Conservation (phyloP, 2,113 vertebrate species). For the Lepus timidus region DNA sequence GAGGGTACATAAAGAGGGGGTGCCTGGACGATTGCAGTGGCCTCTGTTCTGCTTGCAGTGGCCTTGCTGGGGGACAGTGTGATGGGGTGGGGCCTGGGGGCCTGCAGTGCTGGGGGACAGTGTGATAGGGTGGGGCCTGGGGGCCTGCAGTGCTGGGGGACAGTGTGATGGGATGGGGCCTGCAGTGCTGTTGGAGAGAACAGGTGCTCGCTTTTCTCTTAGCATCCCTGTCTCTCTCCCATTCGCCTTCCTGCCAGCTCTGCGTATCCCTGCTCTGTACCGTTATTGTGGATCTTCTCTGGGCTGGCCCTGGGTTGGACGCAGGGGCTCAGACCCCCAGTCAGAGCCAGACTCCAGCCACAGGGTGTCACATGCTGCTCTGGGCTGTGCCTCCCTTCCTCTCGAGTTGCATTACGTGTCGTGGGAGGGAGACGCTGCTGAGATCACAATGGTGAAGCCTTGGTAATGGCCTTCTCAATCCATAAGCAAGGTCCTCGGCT, state of each 20-base stretch:
- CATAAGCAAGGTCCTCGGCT: constrained; percentile 82
- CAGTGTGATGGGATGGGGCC: no score
- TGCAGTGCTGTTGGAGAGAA: neutral
- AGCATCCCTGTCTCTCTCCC: neutral
- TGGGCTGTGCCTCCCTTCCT: neutral
- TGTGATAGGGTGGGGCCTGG: no score
- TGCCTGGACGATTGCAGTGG: no score
- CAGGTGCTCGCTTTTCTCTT: neutral
- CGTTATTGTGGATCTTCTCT: neutral
- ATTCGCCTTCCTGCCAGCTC: neutral
- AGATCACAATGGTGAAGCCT: constrained; percentile 70
- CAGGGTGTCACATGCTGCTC: fast-evolving
- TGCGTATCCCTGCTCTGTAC: fast-evolving
- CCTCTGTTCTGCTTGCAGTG: neutral
- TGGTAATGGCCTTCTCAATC: constrained; percentile 70
- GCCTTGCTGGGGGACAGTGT: no score
- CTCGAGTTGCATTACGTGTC: neutral
- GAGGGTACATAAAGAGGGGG: neutral
- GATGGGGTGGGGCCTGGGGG: neutral
- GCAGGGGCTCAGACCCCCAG: neutral
- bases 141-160: neutral
- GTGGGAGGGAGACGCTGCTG: constrained; percentile 53
- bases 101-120: neutral
- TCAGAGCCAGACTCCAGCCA: neutral
- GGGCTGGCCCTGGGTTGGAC: neutral